phyloP scores from a whole-genome alignment of 2,888 invertebrate genomes.

The Pseudoips prasinana region DNA sequence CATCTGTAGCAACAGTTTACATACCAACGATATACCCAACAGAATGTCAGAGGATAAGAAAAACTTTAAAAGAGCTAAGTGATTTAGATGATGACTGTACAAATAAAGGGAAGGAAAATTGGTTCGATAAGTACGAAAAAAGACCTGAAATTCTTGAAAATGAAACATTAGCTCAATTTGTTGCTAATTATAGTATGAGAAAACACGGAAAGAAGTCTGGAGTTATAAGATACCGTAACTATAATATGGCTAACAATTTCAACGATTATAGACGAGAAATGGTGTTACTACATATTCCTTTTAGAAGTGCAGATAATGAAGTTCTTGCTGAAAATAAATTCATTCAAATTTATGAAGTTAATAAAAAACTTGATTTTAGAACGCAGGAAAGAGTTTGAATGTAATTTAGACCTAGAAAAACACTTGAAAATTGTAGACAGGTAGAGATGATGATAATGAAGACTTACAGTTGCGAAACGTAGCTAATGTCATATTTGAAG shows the following conservation, averaged over 20 bases:
- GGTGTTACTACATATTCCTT: constrained; percentile 47
- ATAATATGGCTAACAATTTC: constrained; percentile 41
- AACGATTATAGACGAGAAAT: constrained; percentile 51
- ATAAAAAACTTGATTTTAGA: constrained; percentile 33
- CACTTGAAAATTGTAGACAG: too few species aligned
- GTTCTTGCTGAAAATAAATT: constrained; percentile 46
- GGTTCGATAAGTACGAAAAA: constrained; percentile 56
- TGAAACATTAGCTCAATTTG: constrained; percentile 52
- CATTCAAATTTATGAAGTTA: constrained; percentile 40
- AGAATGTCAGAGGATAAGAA: constrained; percentile 43
- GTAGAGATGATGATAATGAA: too few species aligned
- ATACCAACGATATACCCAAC: constrained; percentile 52
- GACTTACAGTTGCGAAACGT: too few species aligned
- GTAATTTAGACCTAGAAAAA: constrained; percentile 32
- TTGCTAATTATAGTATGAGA: constrained; percentile 38
- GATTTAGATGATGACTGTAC: constrained; percentile 34
- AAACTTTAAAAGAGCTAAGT: constrained; percentile 29
- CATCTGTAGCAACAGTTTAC: constrained; percentile 37
- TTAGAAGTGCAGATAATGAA: constrained; percentile 46
- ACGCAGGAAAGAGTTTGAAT: constrained; percentile 32
- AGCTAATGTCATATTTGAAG: too few species aligned
- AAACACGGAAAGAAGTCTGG: constrained; percentile 33
- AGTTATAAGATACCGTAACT: constrained; percentile 48
- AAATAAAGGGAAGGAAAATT: constrained; percentile 39
- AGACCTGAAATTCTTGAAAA: constrained; percentile 44